These are phyloP conservation scores for Aythya baeri DNA, from an alignment of 2,113 vertebrate genomes.

Conservation along the genomic window DNA sequence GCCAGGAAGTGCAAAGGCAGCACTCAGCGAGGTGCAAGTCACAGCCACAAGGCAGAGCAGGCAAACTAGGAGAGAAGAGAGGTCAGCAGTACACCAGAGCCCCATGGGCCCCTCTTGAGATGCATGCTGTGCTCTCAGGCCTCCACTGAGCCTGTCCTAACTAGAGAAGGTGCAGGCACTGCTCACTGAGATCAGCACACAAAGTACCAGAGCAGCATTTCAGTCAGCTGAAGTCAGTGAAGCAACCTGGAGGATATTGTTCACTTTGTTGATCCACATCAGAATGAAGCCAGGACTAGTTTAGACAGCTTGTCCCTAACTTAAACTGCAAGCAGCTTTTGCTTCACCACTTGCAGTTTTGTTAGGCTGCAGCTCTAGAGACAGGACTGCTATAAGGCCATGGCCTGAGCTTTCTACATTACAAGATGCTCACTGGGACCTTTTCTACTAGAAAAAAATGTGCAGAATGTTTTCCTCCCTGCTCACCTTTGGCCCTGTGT, in stretches of 20 bases:
- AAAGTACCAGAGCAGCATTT: not conserved
- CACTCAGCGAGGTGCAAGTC: not conserved
- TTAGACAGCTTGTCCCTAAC: not conserved
- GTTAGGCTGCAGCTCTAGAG: not conserved
- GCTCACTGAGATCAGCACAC: rapidly evolving
- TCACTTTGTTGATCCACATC: not conserved
- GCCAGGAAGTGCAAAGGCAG: not conserved
- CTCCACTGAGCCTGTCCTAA: not conserved
- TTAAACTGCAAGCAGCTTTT: not conserved
- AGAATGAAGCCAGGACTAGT: not conserved
- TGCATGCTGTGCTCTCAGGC: rapidly evolving
- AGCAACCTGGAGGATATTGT: not conserved
- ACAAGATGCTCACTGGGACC: not conserved
- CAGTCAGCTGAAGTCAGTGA: not conserved
- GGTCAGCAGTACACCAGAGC: not conserved
- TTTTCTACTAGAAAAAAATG: not conserved
- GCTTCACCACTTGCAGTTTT: not conserved
- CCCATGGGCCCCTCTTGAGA: rapidly evolving
- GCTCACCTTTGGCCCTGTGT: not conserved
- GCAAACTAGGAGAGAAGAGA: not conserved
- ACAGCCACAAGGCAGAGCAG: not conserved
- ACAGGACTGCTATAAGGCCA: not conserved
- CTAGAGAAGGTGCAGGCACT: not conserved
- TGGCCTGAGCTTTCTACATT: not conserved
- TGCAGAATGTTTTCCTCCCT: not conserved